Evolutionary conservation across 2,888 invertebrate genomes (phyloP).

Genomic region (Nemurella pictetii): DNA sequence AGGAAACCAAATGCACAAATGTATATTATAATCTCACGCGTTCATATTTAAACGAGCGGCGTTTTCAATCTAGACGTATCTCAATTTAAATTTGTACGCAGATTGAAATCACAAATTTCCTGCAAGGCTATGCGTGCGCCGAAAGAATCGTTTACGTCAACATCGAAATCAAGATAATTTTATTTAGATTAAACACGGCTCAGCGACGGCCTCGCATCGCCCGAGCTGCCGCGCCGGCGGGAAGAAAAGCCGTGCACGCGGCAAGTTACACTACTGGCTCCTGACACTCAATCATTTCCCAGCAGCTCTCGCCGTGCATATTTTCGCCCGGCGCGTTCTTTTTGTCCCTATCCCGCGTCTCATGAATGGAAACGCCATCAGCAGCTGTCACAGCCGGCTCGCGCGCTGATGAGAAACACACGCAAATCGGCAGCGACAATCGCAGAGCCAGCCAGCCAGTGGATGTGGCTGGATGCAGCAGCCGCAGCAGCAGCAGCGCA

Average conservation of each 20-base stretch:
- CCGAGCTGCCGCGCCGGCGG: background rate
- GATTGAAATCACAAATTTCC: background rate
- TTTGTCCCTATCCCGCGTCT: background rate
- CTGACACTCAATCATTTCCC: slow-evolving; percentile 23
- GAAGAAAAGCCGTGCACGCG: background rate
- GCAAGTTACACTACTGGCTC: background rate
- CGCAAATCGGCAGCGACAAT: background rate
- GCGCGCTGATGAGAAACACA: background rate
- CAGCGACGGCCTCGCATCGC: no score
- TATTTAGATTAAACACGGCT: background rate
- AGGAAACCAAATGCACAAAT: background rate
- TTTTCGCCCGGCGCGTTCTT: background rate
- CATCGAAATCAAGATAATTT: background rate
- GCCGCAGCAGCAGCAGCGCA: background rate
- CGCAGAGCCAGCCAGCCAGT: background rate
- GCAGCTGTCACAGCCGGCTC: background rate
- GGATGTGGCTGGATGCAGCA: background rate
- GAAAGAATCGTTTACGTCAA: background rate
- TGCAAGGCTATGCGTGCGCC: background rate
- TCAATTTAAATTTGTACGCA: background rate
- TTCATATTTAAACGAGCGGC: background rate
- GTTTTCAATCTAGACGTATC: background rate
- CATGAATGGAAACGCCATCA: background rate
- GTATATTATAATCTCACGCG: background rate
- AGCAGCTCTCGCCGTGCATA: background rate